Conservation (phyloP, 2,113 vertebrate species). For the Scolopax mira region DNA sequence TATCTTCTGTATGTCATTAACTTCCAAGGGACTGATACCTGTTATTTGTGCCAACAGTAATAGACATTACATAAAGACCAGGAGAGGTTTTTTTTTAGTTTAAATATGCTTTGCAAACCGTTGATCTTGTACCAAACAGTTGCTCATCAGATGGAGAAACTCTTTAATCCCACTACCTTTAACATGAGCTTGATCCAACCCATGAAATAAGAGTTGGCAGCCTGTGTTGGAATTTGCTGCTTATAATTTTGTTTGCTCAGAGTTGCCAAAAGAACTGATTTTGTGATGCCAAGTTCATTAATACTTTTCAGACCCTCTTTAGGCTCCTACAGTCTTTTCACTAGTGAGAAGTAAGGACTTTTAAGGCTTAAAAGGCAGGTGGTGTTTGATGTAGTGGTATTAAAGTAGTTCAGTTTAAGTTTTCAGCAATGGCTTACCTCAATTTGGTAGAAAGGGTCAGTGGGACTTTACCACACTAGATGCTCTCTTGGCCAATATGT, state of each 20-base stretch:
- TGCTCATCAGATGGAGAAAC: not conserved
- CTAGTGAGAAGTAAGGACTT: not conserved
- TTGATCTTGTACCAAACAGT: not conserved
- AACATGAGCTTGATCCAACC: not conserved
- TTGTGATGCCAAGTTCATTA: not conserved
- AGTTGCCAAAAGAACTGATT: not conserved
- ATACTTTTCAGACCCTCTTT: not conserved
- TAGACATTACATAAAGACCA: not conserved
- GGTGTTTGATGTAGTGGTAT: not conserved
- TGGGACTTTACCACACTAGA: not conserved
- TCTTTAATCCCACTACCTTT: not conserved
- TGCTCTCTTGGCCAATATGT: not conserved
- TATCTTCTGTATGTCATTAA: not conserved
- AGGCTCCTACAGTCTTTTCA: not conserved
- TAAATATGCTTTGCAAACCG: not conserved
- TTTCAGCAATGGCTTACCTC: not conserved
- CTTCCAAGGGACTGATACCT: not conserved
- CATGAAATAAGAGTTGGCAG: constrained; percentile 1
- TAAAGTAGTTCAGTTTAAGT: not conserved
- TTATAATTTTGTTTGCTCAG: not conserved
- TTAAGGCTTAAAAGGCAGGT: not conserved
- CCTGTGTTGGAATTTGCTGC: not conserved
- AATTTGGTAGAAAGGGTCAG: not conserved
- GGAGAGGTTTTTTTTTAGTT: not conserved
- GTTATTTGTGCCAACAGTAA: not conserved